Percentiles rank a stretch among this genome's conserved stretches.
Evolutionary conservation across 1,140 invertebrate genomes (phyloP).

Genomic region (Lepidurus apus): DNA sequence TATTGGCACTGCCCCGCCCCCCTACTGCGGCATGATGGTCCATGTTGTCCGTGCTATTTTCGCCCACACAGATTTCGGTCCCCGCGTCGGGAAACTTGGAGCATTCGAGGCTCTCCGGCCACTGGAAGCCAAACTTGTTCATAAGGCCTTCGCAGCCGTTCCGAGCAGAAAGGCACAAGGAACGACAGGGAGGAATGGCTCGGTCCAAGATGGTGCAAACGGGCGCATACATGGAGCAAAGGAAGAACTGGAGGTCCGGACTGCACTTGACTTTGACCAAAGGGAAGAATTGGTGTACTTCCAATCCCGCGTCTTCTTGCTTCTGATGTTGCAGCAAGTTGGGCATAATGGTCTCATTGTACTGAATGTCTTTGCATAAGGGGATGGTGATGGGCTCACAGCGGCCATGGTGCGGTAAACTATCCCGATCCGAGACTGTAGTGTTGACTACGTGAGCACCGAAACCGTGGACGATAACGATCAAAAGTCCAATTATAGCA

Average conservation of each 20-base stretch:
- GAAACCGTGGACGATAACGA: not conserved
- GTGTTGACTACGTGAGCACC: constrained; percentile 11
- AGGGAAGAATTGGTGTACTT: constrained; percentile 89
- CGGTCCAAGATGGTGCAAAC: constrained; percentile 88
- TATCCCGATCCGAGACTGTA: constrained; percentile 46
- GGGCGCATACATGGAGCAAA: constrained; percentile 93
- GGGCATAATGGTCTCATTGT: constrained; percentile 94
- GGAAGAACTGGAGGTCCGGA: constrained; percentile 85
- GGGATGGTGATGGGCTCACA: constrained; percentile 90
- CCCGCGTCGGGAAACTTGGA: constrained; percentile 75
- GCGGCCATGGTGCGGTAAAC: constrained; percentile 65
- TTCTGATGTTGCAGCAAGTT: constrained; percentile 87
- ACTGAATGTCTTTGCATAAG: constrained; percentile 84
- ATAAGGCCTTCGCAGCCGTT: constrained; percentile 85
- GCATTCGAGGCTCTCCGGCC: constrained; percentile 92
- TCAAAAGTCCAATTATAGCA: not conserved
- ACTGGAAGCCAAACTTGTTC: constrained; percentile 85
- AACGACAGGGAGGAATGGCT: constrained; percentile 85
- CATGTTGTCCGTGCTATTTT: constrained; percentile 57
- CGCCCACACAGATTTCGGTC: constrained; percentile 74
- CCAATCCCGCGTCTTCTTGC: constrained; percentile 89
- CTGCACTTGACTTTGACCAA: constrained; percentile 95
- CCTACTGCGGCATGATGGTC: constrained; percentile 24
- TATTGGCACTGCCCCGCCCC: not conserved
- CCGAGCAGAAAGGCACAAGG: constrained; percentile 80